Conservation (phyloP, 2,797 vertebrate genomes). For the Sebastes minor region DNA sequence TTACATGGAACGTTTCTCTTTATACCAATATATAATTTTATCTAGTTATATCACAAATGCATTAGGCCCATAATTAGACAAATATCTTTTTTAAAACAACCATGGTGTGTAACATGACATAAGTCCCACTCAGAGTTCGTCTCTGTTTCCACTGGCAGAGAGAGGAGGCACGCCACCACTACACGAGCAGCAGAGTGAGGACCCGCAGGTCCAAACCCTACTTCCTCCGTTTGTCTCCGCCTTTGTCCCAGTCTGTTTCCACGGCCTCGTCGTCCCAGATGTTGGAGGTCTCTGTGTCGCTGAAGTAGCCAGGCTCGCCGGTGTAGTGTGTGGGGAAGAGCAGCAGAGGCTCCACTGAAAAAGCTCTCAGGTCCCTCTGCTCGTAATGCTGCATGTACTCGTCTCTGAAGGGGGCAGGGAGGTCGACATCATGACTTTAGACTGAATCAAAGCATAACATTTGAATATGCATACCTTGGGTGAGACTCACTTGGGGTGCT, state of each 20-base stretch:
- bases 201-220: constrained; percentile 69
- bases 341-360: constrained; percentile 89
- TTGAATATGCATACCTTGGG: too few relatives aligned
- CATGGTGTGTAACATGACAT: too few relatives aligned
- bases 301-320: constrained; percentile 90
- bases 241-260: constrained; percentile 89
- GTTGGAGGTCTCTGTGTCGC: constrained; percentile 92
- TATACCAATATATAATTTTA: not conserved
- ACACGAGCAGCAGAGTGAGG: constrained; percentile 81
- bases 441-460: not conserved
- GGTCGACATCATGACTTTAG: not conserved
- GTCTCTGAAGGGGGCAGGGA: constrained; percentile 59
- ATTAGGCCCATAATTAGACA: not conserved
- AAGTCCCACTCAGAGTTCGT: constrained; percentile 83
- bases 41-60: not conserved
- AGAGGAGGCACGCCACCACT: constrained; percentile 57
- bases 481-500: constrained; percentile 74
- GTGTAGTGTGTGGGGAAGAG: constrained; percentile 93
- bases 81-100: not conserved
- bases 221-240: constrained; percentile 78
- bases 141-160: constrained; percentile 69
- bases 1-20: not conserved
- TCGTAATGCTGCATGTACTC: constrained; percentile 88
- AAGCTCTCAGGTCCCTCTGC: constrained; percentile 86
- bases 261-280: constrained; percentile 92